Evolutionary conservation across 2,888 invertebrate genomes (phyloP).

Genomic region (Acrobasis consociella): DNA sequence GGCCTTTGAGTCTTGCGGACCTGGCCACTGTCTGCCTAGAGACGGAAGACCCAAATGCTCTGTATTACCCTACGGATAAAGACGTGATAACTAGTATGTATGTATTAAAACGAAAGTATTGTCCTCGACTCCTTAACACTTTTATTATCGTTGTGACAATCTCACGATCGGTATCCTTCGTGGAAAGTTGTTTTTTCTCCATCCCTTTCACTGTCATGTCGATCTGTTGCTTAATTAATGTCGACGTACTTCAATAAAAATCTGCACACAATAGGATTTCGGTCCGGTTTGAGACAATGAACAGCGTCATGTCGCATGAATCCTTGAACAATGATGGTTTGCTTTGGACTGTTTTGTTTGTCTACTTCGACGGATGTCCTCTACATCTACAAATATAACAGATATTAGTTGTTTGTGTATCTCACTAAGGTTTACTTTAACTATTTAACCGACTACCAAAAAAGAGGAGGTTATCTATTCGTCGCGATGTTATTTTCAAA

Average conservation of each 20-base stretch:
- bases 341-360: neutral
- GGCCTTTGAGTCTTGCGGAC: no score
- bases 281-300: conserved; percentile 1
- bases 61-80: no score
- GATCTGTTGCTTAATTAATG: neutral
- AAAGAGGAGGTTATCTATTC: no score
- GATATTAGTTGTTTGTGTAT: no score
- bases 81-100: no score
- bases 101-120: no score
- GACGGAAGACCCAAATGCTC: no score
- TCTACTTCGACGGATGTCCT: neutral
- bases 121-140: neutral
- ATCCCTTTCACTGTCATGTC: neutral
- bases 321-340: conserved; percentile 4
- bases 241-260: neutral
- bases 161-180: neutral
- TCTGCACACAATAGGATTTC: conserved; percentile 12
- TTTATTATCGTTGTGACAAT: neutral
- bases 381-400: neutral
- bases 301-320: conserved; percentile 1
- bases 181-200: neutral
- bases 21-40: no score
- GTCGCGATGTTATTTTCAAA: no score
- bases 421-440: no score
- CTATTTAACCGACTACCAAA: no score